These are phyloP conservation scores for Rhinogobius similis DNA, from an alignment of 2,113 vertebrate species.

Conservation along the genomic window DNA sequence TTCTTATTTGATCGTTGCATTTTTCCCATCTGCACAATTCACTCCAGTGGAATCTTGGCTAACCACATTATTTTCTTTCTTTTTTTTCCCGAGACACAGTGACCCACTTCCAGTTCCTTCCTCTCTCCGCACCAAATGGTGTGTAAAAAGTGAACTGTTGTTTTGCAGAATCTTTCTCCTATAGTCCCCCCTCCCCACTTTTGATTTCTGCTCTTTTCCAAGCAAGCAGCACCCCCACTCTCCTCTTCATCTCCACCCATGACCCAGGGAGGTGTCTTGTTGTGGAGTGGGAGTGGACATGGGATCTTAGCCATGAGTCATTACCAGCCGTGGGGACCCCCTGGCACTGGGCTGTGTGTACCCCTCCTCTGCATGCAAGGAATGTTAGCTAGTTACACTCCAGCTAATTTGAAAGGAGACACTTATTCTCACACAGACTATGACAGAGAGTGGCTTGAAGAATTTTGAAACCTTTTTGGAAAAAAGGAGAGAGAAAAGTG, in stretches of 20 bases:
- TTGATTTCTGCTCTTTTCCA: slow-evolving; percentile 1
- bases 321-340: slow-evolving; percentile 55
- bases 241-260: slow-evolving; percentile 10
- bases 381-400: slow-evolving; percentile 56
- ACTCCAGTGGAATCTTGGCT: slow-evolving; percentile 41
- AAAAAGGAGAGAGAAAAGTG: slow-evolving; percentile 32
- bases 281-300: slow-evolving; percentile 50
- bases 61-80: slow-evolving; percentile 39
- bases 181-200: background rate
- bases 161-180: slow-evolving; percentile 52
- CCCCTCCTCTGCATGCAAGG: slow-evolving; percentile 68
- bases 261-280: slow-evolving; percentile 41
- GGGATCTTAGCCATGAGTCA: slow-evolving; percentile 67
- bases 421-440: slow-evolving; percentile 55
- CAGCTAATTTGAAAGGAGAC: slow-evolving; percentile 45
- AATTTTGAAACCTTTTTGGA: slow-evolving; percentile 27
- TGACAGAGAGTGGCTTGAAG: slow-evolving; percentile 42
- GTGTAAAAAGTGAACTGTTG: slow-evolving; percentile 47
- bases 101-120: slow-evolving; percentile 75
- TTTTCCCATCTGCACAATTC: slow-evolving; percentile 37
- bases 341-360: slow-evolving; percentile 54
- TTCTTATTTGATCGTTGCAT: slow-evolving; percentile 2
- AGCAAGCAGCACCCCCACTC: background rate
- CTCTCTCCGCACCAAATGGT: slow-evolving; percentile 30
- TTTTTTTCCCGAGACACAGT: slow-evolving; percentile 67